A percentile compares a stretch with the other conserved stretches of the same genome.
phyloP scores from a whole-genome alignment of 2,113 vertebrate genomes.

The Festucalex cinctus region DNA sequence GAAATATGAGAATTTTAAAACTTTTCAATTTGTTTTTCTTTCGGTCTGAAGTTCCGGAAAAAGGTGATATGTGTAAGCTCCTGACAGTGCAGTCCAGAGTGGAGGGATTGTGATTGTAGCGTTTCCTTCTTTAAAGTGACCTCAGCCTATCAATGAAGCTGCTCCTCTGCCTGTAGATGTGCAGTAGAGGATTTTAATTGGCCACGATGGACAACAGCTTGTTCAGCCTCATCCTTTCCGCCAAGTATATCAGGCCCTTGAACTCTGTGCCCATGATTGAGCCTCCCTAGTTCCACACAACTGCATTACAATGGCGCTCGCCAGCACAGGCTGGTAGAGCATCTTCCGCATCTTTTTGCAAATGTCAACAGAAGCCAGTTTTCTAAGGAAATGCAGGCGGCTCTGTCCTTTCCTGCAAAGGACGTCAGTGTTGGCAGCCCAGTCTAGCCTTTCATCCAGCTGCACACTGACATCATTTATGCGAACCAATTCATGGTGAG shows the following conservation, averaged over 20 bases:
- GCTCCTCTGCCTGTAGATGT: background rate
- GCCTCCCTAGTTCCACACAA: background rate
- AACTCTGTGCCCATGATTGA: background rate
- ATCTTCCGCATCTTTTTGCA: background rate
- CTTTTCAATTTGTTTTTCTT: no score
- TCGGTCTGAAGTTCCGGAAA: no score
- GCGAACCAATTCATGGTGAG: background rate
- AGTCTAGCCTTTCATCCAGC: background rate
- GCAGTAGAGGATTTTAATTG: no score
- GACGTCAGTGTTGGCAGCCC: background rate
- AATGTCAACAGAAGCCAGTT: background rate
- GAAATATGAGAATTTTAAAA: no score
- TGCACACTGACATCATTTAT: background rate
- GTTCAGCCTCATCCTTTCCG: background rate
- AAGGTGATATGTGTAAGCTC: no score
- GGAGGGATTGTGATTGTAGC: background rate
- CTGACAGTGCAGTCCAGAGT: no score
- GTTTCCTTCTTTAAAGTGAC: background rate
- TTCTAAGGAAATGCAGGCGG: background rate
- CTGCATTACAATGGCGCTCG: background rate
- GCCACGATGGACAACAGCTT: no score
- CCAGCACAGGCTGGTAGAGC: background rate
- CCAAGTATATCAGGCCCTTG: background rate
- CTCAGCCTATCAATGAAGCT: background rate
- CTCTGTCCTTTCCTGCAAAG: background rate